A percentile compares a stretch with the other conserved stretches of the same genome.
Conservation (phyloP, 2,888 invertebrate species). For the Meiosimyza decipiens region DNA sequence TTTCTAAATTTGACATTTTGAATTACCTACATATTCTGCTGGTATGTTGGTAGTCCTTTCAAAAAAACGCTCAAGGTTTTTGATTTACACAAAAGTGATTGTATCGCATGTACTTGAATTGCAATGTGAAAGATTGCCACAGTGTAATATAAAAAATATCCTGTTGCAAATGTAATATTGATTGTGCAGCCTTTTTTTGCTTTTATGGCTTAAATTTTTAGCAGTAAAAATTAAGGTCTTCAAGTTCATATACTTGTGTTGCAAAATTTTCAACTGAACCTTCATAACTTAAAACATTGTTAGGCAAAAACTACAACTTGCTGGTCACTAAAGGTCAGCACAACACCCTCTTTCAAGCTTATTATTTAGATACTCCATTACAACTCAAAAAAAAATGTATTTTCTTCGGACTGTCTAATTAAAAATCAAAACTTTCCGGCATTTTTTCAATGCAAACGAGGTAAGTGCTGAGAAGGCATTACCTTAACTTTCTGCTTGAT, state of each 20-base stretch:
- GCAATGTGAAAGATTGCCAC: background rate
- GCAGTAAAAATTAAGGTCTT: too few species aligned
- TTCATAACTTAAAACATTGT: too few species aligned
- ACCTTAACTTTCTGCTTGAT: background rate
- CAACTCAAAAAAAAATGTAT: background rate
- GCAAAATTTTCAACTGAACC: too few species aligned
- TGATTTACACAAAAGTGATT: background rate
- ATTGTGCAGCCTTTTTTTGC: too few species aligned
- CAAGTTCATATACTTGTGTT: too few species aligned
- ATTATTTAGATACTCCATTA: too few species aligned
- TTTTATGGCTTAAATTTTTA: too few species aligned
- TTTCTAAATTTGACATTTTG: conserved; percentile 27
- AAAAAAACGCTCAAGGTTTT: conserved; percentile 3
- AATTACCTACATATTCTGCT: too few species aligned
- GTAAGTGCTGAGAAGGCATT: background rate
- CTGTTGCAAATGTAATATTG: background rate
- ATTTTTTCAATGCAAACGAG: background rate
- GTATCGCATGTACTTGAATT: background rate
- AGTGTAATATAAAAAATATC: background rate
- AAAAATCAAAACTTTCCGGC: background rate
- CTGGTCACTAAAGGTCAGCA: too few species aligned
- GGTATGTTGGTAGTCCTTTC: conserved; percentile 8
- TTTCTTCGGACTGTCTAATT: background rate
- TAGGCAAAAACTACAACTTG: too few species aligned
- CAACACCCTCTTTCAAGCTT: too few species aligned